Evolutionary conservation across 2,113 vertebrate genomes (phyloP).

Genomic region (Spermophilus dauricus): DNA sequence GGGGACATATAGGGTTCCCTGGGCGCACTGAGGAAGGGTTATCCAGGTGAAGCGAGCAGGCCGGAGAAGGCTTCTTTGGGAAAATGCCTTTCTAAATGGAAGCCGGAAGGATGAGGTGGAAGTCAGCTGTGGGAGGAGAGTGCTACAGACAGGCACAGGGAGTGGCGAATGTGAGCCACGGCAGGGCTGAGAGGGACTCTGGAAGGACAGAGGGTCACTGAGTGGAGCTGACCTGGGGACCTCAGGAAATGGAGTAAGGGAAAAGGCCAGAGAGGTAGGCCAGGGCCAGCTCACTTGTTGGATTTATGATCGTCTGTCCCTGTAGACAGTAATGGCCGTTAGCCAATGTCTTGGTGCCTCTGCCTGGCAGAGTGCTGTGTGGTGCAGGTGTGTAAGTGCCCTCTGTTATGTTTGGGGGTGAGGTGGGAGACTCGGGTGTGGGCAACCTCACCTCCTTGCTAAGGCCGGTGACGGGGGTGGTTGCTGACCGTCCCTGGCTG

Average conservation of each 20-base stretch:
- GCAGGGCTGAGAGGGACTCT: neutral
- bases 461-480: neutral
- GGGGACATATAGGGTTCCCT: neutral
- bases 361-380: neutral
- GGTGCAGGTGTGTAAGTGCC: neutral
- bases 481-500: rapidly evolving
- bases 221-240: rapidly evolving
- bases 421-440: neutral
- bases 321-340: neutral
- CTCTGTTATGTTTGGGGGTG: neutral
- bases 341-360: neutral
- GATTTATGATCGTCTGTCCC: neutral
- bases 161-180: neutral
- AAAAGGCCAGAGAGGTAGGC: neutral
- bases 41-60: neutral
- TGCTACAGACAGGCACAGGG: neutral
- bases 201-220: neutral
- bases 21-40: neutral
- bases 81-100: neutral
- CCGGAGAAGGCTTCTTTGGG: neutral
- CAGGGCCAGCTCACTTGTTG: neutral
- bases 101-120: neutral
- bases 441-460: neutral
- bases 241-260: rapidly evolving
- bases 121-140: neutral